A percentile compares a stretch with the other conserved stretches of the same genome.
Conservation (phyloP, 2,888 invertebrate genomes). For the Cacoxenus indagator region DNA sequence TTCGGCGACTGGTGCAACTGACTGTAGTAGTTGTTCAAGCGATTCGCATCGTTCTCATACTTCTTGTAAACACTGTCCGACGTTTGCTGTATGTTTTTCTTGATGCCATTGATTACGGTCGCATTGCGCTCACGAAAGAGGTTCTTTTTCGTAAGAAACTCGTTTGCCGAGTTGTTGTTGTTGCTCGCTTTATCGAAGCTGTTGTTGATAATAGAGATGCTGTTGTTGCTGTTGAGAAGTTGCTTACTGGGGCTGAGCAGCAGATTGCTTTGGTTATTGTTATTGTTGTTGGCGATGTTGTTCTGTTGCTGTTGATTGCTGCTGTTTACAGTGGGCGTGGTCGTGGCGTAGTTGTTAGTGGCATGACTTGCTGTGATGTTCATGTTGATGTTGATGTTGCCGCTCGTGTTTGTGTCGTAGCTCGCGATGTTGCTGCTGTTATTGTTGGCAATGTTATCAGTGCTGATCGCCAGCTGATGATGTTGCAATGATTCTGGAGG, state of each 20-base stretch:
- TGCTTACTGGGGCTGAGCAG: slow-evolving; percentile 62
- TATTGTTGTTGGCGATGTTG: slow-evolving; percentile 36
- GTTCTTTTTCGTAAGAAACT: slow-evolving; percentile 69
- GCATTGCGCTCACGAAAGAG: slow-evolving; percentile 67
- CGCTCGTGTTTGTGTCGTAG: background rate
- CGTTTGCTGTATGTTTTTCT: slow-evolving; percentile 65
- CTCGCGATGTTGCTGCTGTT: slow-evolving; percentile 32
- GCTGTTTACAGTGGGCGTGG: slow-evolving; percentile 12
- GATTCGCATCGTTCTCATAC: slow-evolving; percentile 69
- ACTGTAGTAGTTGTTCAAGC: slow-evolving; percentile 67
- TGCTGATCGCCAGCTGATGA: slow-evolving; percentile 43
- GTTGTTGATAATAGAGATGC: slow-evolving; percentile 63
- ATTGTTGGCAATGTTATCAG: slow-evolving; percentile 37
- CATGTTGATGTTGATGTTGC: slow-evolving; percentile 41
- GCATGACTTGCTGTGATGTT: slow-evolving; percentile 38
- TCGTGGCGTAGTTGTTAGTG: slow-evolving; percentile 46
- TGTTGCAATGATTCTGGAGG: slow-evolving; percentile 65
- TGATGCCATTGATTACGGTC: slow-evolving; percentile 68
- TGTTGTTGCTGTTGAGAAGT: slow-evolving; percentile 59
- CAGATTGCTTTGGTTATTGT: slow-evolving; percentile 54
- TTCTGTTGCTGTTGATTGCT: slow-evolving; percentile 23
- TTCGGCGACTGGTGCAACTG: slow-evolving; percentile 67
- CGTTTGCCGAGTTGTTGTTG: slow-evolving; percentile 51
- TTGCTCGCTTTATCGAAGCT: slow-evolving; percentile 58
- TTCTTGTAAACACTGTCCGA: slow-evolving; percentile 62